Conservation (phyloP, 1,140 invertebrate genomes). For the Hycleus cichorii region DNA sequence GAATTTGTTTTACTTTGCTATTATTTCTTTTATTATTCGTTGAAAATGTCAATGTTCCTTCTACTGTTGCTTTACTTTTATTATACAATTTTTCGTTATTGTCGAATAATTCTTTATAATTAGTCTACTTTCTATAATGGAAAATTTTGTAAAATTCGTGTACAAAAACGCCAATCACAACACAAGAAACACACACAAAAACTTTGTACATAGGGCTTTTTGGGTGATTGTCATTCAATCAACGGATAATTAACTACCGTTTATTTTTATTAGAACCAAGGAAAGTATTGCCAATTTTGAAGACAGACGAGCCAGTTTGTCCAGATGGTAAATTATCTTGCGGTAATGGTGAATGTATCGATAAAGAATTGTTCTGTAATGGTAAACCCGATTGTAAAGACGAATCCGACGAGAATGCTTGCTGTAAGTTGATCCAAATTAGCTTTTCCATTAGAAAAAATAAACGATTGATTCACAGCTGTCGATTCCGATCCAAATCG, state of each 20-base stretch:
- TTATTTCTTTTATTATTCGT: no score
- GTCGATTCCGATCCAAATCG: conserved; percentile 84
- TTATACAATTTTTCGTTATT: no score
- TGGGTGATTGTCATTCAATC: not conserved
- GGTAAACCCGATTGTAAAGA: conserved; percentile 87
- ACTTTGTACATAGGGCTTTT: conserved; percentile 11
- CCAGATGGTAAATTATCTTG: conserved; percentile 81
- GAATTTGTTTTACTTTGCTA: no score
- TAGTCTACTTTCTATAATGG: no score
- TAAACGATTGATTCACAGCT: conserved; percentile 47
- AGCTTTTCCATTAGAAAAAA: not conserved
- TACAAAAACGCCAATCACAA: conserved; percentile 7
- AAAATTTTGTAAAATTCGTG: no score
- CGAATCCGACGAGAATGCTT: conserved; percentile 91
- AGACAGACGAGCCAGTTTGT: conserved; percentile 86
- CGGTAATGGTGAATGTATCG: conserved; percentile 82
- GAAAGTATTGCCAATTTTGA: conserved; percentile 78
- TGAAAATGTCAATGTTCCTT: no score
- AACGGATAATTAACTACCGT: no score
- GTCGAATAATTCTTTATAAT: no score
- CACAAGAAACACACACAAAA: conserved; percentile 4
- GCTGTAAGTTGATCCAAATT: conserved; percentile 62
- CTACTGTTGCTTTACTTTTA: no score
- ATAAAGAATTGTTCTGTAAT: conserved; percentile 88
- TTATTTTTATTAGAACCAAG: conserved; percentile 62